A percentile compares a stretch with the other conserved stretches of the same genome.
phyloP scores from a whole-genome alignment of 2,888 invertebrate species.

The Nemurella pictetii region DNA sequence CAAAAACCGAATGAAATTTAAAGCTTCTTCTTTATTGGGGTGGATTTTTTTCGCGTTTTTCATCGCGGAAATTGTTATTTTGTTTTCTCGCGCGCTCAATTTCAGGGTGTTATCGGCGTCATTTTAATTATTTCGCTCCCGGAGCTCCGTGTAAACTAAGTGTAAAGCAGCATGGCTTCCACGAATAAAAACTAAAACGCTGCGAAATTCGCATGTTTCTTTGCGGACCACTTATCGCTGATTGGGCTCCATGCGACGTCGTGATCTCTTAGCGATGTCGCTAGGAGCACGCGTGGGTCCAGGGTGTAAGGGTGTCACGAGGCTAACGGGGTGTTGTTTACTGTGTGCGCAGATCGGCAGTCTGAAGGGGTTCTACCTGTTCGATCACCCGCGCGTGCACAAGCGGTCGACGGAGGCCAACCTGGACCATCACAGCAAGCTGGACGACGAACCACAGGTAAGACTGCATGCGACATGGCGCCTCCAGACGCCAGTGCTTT shows the following conservation, averaged over 20 bases:
- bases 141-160: too few relatives aligned
- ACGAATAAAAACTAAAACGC: too few relatives aligned
- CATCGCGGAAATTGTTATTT: too few relatives aligned
- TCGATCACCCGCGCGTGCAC: constrained; percentile 81
- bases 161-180: too few relatives aligned
- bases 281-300: neutral
- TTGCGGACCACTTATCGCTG: too few relatives aligned
- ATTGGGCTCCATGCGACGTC: too few relatives aligned
- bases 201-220: too few relatives aligned
- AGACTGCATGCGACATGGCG: constrained; percentile 49
- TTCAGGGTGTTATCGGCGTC: neutral
- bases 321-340: neutral
- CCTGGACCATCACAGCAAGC: constrained; percentile 74
- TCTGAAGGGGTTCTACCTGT: constrained; percentile 81
- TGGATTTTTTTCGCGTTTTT: too few relatives aligned
- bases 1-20: neutral
- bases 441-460: constrained; percentile 78
- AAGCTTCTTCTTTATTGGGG: neutral
- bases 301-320: neutral
- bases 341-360: constrained; percentile 81
- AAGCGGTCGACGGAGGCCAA: constrained; percentile 82
- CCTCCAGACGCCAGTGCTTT: too few relatives aligned
- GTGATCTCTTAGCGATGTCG: too few relatives aligned
- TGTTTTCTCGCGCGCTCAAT: too few relatives aligned
- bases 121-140: neutral